Conservation (phyloP, 2,113 vertebrate species). For the Stigmatopora argus region DNA sequence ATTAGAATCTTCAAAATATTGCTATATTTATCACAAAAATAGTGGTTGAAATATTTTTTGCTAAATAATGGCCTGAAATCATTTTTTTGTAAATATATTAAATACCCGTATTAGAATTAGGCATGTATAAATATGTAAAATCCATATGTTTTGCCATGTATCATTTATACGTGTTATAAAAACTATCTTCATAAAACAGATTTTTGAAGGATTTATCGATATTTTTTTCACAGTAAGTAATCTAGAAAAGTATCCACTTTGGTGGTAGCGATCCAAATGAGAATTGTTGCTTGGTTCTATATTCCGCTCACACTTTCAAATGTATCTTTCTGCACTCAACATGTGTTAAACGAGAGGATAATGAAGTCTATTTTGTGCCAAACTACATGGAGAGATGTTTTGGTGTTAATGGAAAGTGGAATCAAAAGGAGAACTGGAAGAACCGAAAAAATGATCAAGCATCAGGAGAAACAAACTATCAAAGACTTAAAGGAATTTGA, state of each 20-base stretch:
- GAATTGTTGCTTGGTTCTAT: background rate
- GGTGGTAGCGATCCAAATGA: background rate
- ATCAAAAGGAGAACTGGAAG: background rate
- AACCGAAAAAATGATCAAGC: background rate
- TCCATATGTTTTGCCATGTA: too few relatives aligned
- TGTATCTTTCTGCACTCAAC: background rate
- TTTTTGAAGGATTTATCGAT: too few relatives aligned
- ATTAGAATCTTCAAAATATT: background rate
- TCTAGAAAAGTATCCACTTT: background rate
- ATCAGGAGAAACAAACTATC: background rate
- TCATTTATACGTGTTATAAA: too few relatives aligned
- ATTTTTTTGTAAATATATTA: too few relatives aligned
- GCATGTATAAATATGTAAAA: too few relatives aligned
- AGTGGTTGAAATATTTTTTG: too few relatives aligned
- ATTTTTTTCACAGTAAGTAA: background rate
- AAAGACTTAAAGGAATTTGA: background rate
- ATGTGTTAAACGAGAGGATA: background rate
- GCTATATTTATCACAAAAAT: background rate
- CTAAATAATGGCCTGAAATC: too few relatives aligned
- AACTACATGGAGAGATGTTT: constrained; percentile 4
- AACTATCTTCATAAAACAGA: too few relatives aligned
- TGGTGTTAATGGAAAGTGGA: constrained; percentile 25
- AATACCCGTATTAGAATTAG: too few relatives aligned
- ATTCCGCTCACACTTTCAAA: background rate
- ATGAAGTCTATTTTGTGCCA: background rate